Percentiles rank a stretch among this genome's conserved stretches.
These are phyloP conservation scores for Cataglyphis hispanica DNA, from an alignment of 1,140 invertebrate genomes.

Conservation along the genomic window DNA sequence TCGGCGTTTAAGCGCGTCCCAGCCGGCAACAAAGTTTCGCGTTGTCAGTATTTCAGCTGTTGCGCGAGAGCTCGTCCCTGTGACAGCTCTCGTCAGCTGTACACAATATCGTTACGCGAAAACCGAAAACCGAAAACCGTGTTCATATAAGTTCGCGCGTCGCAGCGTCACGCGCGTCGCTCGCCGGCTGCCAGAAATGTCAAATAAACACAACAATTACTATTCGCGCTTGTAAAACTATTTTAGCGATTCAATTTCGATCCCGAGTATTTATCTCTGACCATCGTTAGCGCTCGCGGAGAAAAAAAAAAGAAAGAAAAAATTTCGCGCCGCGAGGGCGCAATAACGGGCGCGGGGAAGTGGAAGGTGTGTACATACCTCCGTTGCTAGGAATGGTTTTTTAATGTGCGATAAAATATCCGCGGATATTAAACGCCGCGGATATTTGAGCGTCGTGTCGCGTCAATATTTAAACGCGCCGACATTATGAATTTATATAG, in stretches of 20 bases:
- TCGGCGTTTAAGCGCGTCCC: constrained; percentile 47
- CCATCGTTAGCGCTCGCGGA: constrained; percentile 18
- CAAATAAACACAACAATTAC: constrained; percentile 65
- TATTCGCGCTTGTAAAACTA: constrained; percentile 46
- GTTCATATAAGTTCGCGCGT: constrained; percentile 60
- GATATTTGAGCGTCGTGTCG: constrained; percentile 29
- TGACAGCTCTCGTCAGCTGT: constrained; percentile 53
- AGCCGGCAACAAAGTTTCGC: constrained; percentile 59
- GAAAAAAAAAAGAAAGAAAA: constrained; percentile 42
- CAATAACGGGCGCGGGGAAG: constrained; percentile 34
- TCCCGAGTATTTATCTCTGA: constrained; percentile 62
- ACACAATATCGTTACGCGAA: constrained; percentile 57
- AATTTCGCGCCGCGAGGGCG: background rate
- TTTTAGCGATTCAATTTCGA: constrained; percentile 59
- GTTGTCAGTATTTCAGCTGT: constrained; percentile 64
- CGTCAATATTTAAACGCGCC: background rate
- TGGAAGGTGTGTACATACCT: constrained; percentile 1
- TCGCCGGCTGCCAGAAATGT: constrained; percentile 55
- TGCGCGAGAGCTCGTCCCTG: constrained; percentile 26
- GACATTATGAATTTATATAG: constrained; percentile 40
- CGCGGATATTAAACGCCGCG: constrained; percentile 37
- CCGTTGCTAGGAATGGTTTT: constrained; percentile 18
- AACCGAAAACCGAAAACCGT: constrained; percentile 45
- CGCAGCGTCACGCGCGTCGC: constrained; percentile 44
- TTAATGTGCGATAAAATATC: constrained; percentile 44